Base-by-base conservation (phyloP, 2,113 vertebrate genomes). In the Apeltes quadracus region DNA sequence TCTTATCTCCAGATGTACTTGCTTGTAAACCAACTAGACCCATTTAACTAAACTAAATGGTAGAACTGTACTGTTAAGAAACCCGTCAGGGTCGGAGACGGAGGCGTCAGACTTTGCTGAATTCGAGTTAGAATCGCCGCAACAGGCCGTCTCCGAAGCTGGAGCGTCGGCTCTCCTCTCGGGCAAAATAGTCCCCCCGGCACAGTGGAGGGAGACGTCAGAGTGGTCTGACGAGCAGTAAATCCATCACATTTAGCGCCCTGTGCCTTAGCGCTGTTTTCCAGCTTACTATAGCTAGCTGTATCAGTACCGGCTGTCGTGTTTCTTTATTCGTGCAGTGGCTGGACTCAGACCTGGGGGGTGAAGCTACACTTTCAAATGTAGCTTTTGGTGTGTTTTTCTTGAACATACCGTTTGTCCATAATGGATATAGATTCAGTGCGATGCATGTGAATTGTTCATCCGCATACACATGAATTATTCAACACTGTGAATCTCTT, bases 391-490 rank as follows among this genome's bases (percentile, higher is more conserved):
- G 64, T 53, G 16, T 58, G 73, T 84, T 72, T 89, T 76, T 80
- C 69, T 91, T 89, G 51, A 85, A 82, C 55, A 69, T 72, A 72
- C 79, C 61, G 72, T 84, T 84, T 84, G 41, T 83, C 63, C 57
- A 84, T 90, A 83, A 87, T 86, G 71, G 78, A 85, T 89, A 85
- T 84, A 82, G 69, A 87, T 89, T 84, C 77, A 72, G 70, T 44
- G 58, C 80, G 69, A 67, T 87, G 86, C 70, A 69, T 80, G 86
- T 90, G 68, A 87, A 89, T 88, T 84, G 87, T 88, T 91, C 82
- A 90, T 88, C 53, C 29, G 10, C 72, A 78, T 39, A 14, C 18
- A 29, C 54, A 82, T 91, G 76, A 85, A 92, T 89, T 82, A 90
- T 91, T 90, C 79, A 90, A 61, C 48, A 61, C 53, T 44, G 39